Evolutionary conservation across 1,140 invertebrate genomes (phyloP), one percentile per base, ranked within the genome.

Genomic region (Nephotettix cincticeps): DNA sequence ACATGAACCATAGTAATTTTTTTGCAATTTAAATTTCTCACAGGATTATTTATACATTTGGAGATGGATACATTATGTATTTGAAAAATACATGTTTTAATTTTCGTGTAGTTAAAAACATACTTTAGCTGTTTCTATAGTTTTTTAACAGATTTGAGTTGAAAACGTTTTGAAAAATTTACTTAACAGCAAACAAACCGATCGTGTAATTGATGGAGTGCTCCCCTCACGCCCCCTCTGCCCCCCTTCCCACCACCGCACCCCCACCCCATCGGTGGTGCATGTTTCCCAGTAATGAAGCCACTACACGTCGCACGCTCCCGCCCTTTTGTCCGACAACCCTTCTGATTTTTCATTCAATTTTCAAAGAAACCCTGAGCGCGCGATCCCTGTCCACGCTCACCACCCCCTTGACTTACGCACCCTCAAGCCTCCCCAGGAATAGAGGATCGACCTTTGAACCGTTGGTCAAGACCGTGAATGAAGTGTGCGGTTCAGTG

Each of bases 331-430:
- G 27, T 19, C 23, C 28, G 28, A 61, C 61, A 64, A 64, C 61
- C 61, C 61, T 64, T 51, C 25, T 64, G 61, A 64, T 64, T 32
- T 64, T 64, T 64, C 61, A 64, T 64, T 64, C 61, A 64, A 64
- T 64, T 64, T 64, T 64, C 61, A 64, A 64, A 64, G 61, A 64
- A 64, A 64, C n/a, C 30, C 61, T 36, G 27, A 32, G 61, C 54
- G 29, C 32, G 29, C 32, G 36, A 21, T 51, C 47, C 14, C 6
- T 51, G 47, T 51, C 47, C 47, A 51, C 47, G 14, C n/a, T 51
- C n/a, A 17, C 47, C 4, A 51, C 21, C 47, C 47, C 19, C 47
- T 51, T 51, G 47, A 51, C 47, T 51, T n/a, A 21, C 19, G 4
- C 14, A 51, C 14, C 14, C 47, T n/a, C 14, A n/a, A n/a, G n/a